A percentile compares a stretch with the other conserved stretches of the same genome.
phyloP scores from a whole-genome alignment of 2,113 vertebrate species.

The Otolemur garnettii region DNA sequence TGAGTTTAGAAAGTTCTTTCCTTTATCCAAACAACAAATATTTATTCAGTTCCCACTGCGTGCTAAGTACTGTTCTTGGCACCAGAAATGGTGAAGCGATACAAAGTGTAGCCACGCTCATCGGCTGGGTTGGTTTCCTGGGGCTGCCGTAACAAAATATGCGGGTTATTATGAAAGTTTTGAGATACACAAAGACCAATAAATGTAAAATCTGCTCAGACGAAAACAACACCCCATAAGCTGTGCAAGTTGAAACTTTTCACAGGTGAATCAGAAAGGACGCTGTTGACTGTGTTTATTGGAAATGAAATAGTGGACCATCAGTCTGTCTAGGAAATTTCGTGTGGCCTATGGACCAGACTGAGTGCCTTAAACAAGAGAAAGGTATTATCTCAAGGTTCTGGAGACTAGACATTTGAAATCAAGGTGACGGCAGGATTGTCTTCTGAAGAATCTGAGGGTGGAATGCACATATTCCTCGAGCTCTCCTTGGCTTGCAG shows the following conservation, averaged over 20 bases:
- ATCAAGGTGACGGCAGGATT: background rate
- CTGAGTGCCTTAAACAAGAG: background rate
- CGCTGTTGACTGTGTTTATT: too few relatives aligned
- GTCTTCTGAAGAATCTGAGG: background rate
- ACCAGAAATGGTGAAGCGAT: background rate
- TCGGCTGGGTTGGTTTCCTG: background rate
- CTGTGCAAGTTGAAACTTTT: too few relatives aligned
- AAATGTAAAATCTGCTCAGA: too few relatives aligned
- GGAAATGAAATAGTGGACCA: too few relatives aligned
- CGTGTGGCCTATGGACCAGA: background rate
- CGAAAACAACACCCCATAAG: too few relatives aligned
- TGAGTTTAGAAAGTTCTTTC: slow-evolving; percentile 26
- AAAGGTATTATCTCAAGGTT: background rate
- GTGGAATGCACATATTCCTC: background rate
- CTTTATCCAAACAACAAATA: background rate
- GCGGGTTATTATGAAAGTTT: too few relatives aligned
- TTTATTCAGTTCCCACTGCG: background rate
- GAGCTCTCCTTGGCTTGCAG: background rate
- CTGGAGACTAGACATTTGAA: background rate
- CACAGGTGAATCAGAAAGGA: too few relatives aligned
- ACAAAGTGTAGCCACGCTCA: background rate
- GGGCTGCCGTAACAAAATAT: background rate
- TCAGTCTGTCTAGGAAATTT: too few relatives aligned
- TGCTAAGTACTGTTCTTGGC: background rate
- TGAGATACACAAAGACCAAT: too few relatives aligned